These are phyloP conservation scores for Strigops habroptila DNA, from an alignment of 2,113 vertebrate genomes.

Conservation along the genomic window DNA sequence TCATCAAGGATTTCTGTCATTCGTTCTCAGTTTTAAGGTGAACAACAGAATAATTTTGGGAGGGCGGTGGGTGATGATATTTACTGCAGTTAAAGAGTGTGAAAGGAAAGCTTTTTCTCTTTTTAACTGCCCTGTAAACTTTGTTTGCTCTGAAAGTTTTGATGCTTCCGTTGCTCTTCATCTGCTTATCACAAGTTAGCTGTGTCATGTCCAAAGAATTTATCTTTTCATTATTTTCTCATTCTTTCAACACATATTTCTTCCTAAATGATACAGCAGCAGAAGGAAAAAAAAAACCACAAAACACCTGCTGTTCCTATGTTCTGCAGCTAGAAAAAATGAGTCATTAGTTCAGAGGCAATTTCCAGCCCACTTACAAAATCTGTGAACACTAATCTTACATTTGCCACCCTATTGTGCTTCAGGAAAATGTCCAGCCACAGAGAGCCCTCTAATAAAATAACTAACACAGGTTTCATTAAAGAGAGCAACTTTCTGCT, in stretches of 20 bases:
- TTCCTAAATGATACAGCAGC: constrained; percentile 24
- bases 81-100: not conserved
- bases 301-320: constrained; percentile 58
- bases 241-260: not conserved
- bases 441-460: not conserved
- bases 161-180: not conserved
- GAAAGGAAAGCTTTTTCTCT: not conserved
- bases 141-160: not conserved
- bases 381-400: not conserved
- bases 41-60: not conserved
- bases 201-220: constrained; percentile 29
- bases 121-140: not conserved
- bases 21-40: not conserved
- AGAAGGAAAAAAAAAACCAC: not conserved
- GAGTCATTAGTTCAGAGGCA: constrained; percentile 55
- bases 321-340: constrained; percentile 43
- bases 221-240: constrained; percentile 45
- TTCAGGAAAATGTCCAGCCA: not conserved
- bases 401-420: not conserved
- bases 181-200: constrained; percentile 13
- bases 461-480: not conserved
- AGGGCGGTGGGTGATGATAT: not conserved
- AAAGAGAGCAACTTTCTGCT: not conserved
- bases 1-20: not conserved
- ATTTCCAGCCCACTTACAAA: constrained; percentile 48